phyloP scores from a whole-genome alignment of 2,888 invertebrate species.

The Monopis laevigella region DNA sequence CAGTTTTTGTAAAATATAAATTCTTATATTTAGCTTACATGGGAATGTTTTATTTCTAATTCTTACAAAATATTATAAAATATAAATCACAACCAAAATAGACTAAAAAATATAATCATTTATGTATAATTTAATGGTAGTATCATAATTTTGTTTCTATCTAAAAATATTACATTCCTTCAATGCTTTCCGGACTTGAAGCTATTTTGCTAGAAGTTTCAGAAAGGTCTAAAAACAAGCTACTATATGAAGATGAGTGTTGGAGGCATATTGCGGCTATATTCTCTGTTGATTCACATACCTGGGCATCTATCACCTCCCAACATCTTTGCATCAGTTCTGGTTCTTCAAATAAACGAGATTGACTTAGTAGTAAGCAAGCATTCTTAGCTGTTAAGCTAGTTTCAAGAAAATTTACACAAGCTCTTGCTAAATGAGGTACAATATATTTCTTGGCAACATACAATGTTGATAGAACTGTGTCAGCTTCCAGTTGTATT shows the following conservation, averaged over 20 bases:
- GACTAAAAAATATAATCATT: too few relatives aligned
- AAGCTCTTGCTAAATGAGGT: constrained; percentile 91
- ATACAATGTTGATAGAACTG: constrained; percentile 92
- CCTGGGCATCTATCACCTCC: constrained; percentile 98
- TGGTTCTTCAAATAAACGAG: constrained; percentile 94
- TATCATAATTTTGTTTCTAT: background rate
- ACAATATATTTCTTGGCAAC: constrained; percentile 98
- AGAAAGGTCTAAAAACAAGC: constrained; percentile 49
- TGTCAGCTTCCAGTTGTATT: constrained; percentile 94
- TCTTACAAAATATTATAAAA: too few relatives aligned
- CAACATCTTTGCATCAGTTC: constrained; percentile 96
- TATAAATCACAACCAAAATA: constrained; percentile 12
- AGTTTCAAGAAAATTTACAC: constrained; percentile 94
- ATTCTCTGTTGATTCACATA: constrained; percentile 69
- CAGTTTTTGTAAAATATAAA: too few relatives aligned
- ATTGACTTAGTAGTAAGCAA: constrained; percentile 93
- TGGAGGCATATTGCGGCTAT: constrained; percentile 47
- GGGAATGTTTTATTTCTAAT: too few relatives aligned
- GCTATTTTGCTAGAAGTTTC: constrained; percentile 46
- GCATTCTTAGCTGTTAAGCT: constrained; percentile 97
- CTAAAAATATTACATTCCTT: constrained; percentile 1
- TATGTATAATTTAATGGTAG: too few relatives aligned
- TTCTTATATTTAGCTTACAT: constrained; percentile 3
- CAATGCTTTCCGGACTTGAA: constrained; percentile 39
- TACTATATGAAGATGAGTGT: constrained; percentile 53